Evolutionary conservation across 2,797 vertebrate genomes (phyloP).

Genomic region (Acipenser transmontanus): DNA sequence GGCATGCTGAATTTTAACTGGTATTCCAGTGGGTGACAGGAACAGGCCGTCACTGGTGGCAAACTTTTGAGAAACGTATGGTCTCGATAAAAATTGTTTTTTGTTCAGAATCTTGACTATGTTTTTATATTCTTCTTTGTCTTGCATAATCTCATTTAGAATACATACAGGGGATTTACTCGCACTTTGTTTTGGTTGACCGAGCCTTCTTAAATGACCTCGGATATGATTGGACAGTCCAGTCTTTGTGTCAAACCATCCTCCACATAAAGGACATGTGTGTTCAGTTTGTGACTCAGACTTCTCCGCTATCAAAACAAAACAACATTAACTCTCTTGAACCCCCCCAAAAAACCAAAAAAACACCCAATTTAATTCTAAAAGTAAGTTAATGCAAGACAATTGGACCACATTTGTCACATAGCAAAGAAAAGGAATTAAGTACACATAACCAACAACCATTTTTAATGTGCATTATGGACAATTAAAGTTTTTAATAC

Average conservation of each 20-base stretch:
- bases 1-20: conserved; percentile 72
- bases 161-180: conserved; percentile 88
- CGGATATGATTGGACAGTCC: conserved; percentile 96
- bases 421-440: no score
- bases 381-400: conserved; percentile 16
- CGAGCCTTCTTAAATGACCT: conserved; percentile 93
- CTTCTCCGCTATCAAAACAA: conserved; percentile 63
- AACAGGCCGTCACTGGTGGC: conserved; percentile 63
- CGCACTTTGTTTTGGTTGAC: conserved; percentile 78
- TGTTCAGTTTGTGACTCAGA: conserved; percentile 76
- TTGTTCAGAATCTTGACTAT: conserved; percentile 87
- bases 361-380: conserved; percentile 11
- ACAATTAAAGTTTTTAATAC: background rate
- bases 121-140: conserved; percentile 89
- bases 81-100: conserved; percentile 73
- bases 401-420: no score
- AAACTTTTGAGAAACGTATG: conserved; percentile 72
- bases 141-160: conserved; percentile 93
- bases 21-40: conserved; percentile 67
- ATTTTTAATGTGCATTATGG: background rate
- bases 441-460: no score
- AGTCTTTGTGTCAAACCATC: conserved; percentile 93
- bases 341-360: conserved; percentile 10
- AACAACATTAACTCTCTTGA: conserved; percentile 8
- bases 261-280: conserved; percentile 89